Base-by-base conservation (phyloP, 2,113 vertebrate genomes). In the Gallinago undulata region DNA sequence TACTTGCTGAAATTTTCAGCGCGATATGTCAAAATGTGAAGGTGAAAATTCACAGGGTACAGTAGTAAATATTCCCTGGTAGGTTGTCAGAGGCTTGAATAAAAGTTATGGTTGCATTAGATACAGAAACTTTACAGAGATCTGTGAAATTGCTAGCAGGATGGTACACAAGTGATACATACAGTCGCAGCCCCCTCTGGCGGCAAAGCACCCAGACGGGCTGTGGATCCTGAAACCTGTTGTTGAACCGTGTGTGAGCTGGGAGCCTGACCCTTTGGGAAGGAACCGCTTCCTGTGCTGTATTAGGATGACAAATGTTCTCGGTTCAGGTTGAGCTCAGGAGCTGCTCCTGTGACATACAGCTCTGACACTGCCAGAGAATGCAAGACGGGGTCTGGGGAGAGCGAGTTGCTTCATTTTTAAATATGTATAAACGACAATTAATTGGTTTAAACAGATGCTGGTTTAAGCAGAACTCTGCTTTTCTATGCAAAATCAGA, bases 331-430 rank as follows among this genome's bases (percentile, higher is more conserved):
- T 43, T 75, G 50, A 0, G 6, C 28, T 43, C 68, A 33, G 62
- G 48, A 69, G 75, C 68, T 1, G 0, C 33, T 47, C 15, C 51
- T 41, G 56, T 48, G 41, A 33, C 0, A 0, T 9, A 21, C 23
- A 19, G 19, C 59, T 67, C 24, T 81, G 68, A 31, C 43, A 18
- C 48, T 64, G 30, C 60, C 27, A 55, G 22, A 56, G 25, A 79
- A 57, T 10, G 18, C 5, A 18, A 39, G 69, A 33, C 48, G 8
- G 28, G 10, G 19, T 30, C n/a, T 56, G 37, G n/a, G 47, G n/a
- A 23, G 7, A n/a, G 23, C 4, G 11, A 47, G 15, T 51, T 59
- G 6, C 41, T 91, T 39, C 2, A 47, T n/a, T 80, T 72, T 50
- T 47, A 30, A 57, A 19, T 48, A 21, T 6, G 5, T 8, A 8